Conservation (phyloP, 2,113 vertebrate genomes). For the Isichthys henryi region DNA sequence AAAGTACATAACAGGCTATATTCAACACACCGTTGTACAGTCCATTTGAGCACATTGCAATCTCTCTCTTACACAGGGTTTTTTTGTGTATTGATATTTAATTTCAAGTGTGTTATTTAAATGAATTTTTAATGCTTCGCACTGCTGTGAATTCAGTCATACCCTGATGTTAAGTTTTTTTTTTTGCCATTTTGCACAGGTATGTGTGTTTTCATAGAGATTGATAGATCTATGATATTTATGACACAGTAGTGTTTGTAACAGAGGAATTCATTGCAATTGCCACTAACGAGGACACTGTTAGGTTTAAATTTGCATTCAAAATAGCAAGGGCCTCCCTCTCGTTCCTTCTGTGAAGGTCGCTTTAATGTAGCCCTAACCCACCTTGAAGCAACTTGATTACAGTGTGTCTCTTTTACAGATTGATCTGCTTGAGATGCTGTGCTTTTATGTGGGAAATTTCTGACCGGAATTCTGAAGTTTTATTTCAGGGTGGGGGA, state of each 20-base stretch:
- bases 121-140: background rate
- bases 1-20: background rate
- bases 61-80: background rate
- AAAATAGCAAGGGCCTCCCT: background rate
- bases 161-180: background rate
- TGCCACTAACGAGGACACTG: background rate
- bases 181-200: background rate
- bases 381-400: background rate
- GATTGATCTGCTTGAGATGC: background rate
- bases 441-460: background rate
- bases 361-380: background rate
- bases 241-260: background rate
- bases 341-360: conserved; percentile 45
- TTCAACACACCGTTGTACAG: background rate
- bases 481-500: background rate
- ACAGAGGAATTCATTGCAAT: background rate
- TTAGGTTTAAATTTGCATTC: background rate
- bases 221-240: background rate
- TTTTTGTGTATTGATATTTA: background rate
- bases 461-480: background rate
- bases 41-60: background rate
- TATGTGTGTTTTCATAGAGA: background rate
- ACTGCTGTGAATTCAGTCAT: background rate
- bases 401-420: background rate
- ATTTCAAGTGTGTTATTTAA: background rate